These are phyloP conservation scores for Camponotus vicinus DNA, from an alignment of 1,140 invertebrate genomes.

Conservation along the genomic window DNA sequence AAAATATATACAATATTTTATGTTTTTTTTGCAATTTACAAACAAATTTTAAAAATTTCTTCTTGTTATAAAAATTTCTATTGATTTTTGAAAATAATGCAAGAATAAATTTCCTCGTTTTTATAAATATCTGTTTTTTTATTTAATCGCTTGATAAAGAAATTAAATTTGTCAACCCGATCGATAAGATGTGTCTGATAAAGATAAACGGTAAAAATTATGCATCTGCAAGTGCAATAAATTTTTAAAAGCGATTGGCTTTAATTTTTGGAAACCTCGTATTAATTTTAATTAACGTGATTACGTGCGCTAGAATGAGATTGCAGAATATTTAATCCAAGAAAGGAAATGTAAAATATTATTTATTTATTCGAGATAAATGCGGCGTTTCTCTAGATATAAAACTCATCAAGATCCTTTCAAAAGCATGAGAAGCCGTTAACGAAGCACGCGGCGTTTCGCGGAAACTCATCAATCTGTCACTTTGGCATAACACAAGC, in stretches of 20 bases:
- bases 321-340: neutral
- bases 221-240: neutral
- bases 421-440: neutral
- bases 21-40: neutral
- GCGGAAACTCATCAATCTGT: conserved; percentile 52
- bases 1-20: neutral
- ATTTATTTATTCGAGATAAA: conserved; percentile 9
- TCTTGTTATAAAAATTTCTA: neutral
- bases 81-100: neutral
- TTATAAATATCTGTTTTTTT: neutral
- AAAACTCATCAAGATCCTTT: neutral
- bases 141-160: neutral
- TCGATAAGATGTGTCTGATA: neutral
- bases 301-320: neutral
- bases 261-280: neutral
- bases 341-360: neutral
- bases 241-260: no score
- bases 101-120: neutral
- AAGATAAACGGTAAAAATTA: neutral
- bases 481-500: conserved; percentile 37
- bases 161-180: neutral
- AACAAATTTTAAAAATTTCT: neutral
- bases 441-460: conserved; percentile 34
- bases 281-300: neutral
- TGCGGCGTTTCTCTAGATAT: neutral